phyloP scores from a whole-genome alignment of 2,797 vertebrate species.

The Malacoctenus gilli region DNA sequence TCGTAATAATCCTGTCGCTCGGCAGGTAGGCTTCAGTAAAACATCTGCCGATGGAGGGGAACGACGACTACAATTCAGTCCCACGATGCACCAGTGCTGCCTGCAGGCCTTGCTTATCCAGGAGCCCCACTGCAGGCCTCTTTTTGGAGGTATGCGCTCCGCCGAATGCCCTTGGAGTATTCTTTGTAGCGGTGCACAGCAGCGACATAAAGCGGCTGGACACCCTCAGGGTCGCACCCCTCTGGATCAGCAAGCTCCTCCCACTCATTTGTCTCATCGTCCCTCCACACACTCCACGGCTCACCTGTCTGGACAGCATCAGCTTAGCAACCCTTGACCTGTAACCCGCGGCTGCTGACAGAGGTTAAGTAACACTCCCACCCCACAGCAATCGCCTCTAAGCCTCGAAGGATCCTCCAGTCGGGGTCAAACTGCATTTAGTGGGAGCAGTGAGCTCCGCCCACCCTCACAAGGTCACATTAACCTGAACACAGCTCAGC shows the following conservation, averaged over 20 bases:
- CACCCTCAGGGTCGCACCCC: neutral
- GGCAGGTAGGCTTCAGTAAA: too few species aligned
- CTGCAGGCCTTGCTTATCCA: too few species aligned
- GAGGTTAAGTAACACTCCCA: conserved; percentile 31
- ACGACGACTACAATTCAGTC: too few species aligned
- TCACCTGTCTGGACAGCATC: conserved; percentile 27
- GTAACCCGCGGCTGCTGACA: neutral
- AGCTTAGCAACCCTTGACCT: conserved; percentile 34
- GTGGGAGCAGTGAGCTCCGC: neutral
- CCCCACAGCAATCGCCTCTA: neutral
- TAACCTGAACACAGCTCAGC: neutral
- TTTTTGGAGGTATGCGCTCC: too few species aligned
- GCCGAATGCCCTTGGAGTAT: too few species aligned
- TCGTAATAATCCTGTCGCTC: too few species aligned
- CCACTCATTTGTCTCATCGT: conserved; percentile 1
- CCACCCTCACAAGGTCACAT: neutral
- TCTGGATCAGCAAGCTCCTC: neutral
- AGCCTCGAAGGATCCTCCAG: conserved; percentile 22
- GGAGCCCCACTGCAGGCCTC: too few species aligned
- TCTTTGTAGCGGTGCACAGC: too few species aligned
- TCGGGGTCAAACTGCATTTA: conserved; percentile 17
- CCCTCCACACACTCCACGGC: neutral
- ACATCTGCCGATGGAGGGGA: too few species aligned
- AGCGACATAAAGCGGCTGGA: too few species aligned
- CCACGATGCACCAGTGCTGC: too few species aligned